Conservation (phyloP, 2,797 vertebrate genomes). For the Tragelaphus oryx region DNA sequence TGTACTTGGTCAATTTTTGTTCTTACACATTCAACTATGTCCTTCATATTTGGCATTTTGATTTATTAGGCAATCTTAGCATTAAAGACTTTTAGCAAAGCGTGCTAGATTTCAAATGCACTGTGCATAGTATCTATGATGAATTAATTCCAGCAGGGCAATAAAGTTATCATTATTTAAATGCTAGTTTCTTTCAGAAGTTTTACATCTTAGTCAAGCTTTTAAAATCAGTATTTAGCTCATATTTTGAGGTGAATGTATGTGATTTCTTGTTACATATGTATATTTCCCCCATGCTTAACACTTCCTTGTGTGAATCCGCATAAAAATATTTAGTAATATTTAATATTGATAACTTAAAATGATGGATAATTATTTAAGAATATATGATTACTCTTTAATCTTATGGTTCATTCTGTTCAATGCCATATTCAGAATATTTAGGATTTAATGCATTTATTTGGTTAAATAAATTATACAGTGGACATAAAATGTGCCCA, state of each 20-base stretch:
- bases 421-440: background rate
- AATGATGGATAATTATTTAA: background rate
- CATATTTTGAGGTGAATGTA: conserved; percentile 57
- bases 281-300: background rate
- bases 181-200: conserved; percentile 83
- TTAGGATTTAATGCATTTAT: background rate
- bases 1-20: conserved; percentile 69
- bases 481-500: background rate
- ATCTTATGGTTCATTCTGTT: background rate
- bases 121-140: conserved; percentile 90
- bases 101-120: conserved; percentile 87
- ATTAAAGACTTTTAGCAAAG: conserved; percentile 86
- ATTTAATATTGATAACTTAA: background rate
- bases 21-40: conserved; percentile 74
- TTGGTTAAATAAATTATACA: background rate
- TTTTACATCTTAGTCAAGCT: conserved; percentile 79
- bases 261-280: background rate
- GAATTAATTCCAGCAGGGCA: conserved; percentile 94
- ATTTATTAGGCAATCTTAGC: conserved; percentile 94
- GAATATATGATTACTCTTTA: background rate
- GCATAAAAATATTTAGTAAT: background rate
- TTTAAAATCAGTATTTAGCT: conserved; percentile 81
- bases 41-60: conserved; percentile 91
- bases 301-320: background rate
- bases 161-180: conserved; percentile 91